A percentile compares a stretch with the other conserved stretches of the same genome.
Conservation (phyloP, 2,797 vertebrate species). For the Phoeniculus purpureus region DNA sequence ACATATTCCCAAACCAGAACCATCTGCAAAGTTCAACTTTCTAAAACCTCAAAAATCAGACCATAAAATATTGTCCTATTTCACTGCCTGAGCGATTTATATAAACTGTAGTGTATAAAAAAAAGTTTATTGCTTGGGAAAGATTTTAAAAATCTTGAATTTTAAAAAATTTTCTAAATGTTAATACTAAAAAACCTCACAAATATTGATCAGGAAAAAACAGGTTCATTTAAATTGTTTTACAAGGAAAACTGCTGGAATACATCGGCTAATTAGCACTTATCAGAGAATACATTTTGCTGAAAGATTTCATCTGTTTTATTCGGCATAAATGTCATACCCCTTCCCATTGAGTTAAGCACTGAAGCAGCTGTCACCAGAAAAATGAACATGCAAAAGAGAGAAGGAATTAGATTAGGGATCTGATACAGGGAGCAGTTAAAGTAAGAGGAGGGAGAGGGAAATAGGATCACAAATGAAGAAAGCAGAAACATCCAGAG, state of each 20-base stretch:
- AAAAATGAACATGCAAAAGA: background rate
- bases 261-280: background rate
- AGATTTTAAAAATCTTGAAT: background rate
- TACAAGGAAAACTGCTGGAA: background rate
- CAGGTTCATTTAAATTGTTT: background rate
- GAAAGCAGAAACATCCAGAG: background rate
- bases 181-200: background rate
- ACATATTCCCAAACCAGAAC: background rate
- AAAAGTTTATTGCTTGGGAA: background rate
- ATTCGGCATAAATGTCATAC: background rate
- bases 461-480: background rate
- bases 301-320: background rate
- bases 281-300: background rate
- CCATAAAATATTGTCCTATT: background rate
- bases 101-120: background rate
- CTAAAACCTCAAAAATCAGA: background rate
- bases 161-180: background rate
- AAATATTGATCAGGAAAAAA: background rate
- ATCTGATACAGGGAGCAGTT: background rate
- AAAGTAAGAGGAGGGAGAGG: background rate
- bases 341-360: background rate
- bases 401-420: background rate
- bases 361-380: background rate
- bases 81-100: background rate
- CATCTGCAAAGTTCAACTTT: background rate